These are phyloP conservation scores for Pteronura brasiliensis DNA, from an alignment of 2,113 vertebrate genomes.

Conservation along the genomic window DNA sequence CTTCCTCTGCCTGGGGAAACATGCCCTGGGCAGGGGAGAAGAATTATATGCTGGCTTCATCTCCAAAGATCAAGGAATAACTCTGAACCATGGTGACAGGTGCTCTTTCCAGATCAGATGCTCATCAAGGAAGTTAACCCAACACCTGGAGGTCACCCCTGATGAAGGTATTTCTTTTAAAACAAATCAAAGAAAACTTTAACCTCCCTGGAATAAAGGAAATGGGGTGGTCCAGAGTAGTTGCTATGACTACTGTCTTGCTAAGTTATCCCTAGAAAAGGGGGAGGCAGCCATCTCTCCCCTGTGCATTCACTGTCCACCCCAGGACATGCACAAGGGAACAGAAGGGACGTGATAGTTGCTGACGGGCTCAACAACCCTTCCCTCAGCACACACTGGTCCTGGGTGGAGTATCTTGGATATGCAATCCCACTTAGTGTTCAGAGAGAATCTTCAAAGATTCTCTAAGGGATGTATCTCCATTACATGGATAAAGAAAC, in stretches of 20 bases:
- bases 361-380: background rate
- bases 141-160: background rate
- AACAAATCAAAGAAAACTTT: background rate
- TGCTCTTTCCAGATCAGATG: background rate
- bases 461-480: background rate
- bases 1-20: background rate
- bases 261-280: background rate
- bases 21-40: too few relatives aligned
- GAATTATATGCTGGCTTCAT: background rate
- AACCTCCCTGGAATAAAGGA: background rate
- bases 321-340: background rate
- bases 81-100: background rate
- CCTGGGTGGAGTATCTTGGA: background rate
- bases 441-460: background rate
- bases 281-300: background rate
- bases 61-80: background rate
- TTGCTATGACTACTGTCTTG: background rate
- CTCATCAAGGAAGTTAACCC: background rate
- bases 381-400: background rate
- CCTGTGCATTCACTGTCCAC: background rate
- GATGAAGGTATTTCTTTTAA: background rate
- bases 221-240: background rate
- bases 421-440: background rate
- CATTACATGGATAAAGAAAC: background rate
- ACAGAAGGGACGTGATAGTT: background rate